Evolutionary conservation across 2,888 invertebrate species (phyloP).

Genomic region (Amphimallon solstitiale): DNA sequence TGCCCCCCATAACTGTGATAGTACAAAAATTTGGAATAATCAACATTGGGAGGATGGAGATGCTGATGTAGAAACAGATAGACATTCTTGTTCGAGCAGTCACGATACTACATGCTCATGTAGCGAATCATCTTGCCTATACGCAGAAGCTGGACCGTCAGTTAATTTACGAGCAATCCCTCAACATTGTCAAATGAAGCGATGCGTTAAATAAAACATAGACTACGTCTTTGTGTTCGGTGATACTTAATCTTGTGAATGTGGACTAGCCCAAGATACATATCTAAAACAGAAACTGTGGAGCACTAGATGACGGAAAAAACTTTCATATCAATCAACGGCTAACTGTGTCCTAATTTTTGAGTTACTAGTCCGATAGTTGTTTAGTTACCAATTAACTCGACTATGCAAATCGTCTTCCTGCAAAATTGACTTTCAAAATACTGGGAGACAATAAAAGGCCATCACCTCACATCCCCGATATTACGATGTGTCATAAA

Average conservation of each 20-base stretch:
- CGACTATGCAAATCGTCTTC: slow-evolving; percentile 45
- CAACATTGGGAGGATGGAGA: slow-evolving; percentile 61
- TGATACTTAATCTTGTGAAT: slow-evolving; percentile 32
- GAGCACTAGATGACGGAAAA: slow-evolving; percentile 13
- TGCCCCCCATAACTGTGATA: slow-evolving; percentile 58
- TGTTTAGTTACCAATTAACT: slow-evolving; percentile 49
- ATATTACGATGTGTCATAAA: slow-evolving; percentile 39
- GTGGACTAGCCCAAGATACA: slow-evolving; percentile 35
- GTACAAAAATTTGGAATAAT: slow-evolving; percentile 55
- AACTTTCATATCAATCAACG: slow-evolving; percentile 40
- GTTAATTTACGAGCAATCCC: slow-evolving; percentile 50
- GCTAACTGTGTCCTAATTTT: slow-evolving; percentile 39
- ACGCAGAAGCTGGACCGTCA: slow-evolving; percentile 68
- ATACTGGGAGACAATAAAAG: slow-evolving; percentile 42
- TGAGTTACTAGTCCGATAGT: slow-evolving; percentile 49
- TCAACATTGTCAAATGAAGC: slow-evolving; percentile 53
- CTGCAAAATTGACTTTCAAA: slow-evolving; percentile 38
- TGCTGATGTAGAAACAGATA: slow-evolving; percentile 64
- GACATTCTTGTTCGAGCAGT: slow-evolving; percentile 64
- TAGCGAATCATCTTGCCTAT: slow-evolving; percentile 72
- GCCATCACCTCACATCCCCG: slow-evolving; percentile 6
- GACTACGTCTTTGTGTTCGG: slow-evolving; percentile 5
- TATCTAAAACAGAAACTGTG: slow-evolving; percentile 34
- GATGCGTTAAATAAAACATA: slow-evolving; percentile 48
- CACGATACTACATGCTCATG: slow-evolving; percentile 72